phyloP scores from a whole-genome alignment of 1,140 invertebrate species.

The Ganaspis sp. region DNA sequence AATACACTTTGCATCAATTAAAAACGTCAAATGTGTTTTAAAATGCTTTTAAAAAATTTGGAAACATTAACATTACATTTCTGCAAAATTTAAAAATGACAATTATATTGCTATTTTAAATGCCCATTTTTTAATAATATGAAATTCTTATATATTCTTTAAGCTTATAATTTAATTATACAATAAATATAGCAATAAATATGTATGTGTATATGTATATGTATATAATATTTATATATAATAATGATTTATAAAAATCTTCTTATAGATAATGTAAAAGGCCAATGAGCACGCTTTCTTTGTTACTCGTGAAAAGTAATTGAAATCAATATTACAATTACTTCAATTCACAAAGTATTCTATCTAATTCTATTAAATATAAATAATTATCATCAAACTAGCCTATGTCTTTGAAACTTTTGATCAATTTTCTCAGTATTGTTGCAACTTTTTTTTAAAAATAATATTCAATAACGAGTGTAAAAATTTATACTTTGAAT shows the following conservation, averaged over 20 bases:
- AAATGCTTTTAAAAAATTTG: not conserved
- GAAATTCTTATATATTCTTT: constrained; percentile 7
- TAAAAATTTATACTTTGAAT: too few relatives aligned
- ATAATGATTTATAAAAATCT: constrained; percentile 1
- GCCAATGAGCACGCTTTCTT: constrained; percentile 12
- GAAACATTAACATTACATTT: not conserved
- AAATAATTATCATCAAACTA: not conserved
- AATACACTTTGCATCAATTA: not conserved
- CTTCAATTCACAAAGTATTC: not conserved
- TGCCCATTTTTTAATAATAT: constrained; percentile 7
- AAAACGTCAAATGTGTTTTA: not conserved
- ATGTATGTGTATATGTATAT: constrained; percentile 12
- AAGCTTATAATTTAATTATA: constrained; percentile 15
- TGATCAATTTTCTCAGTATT: not conserved
- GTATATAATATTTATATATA: not conserved
- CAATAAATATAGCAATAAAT: constrained; percentile 18
- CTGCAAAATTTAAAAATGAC: not conserved
- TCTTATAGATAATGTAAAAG: constrained; percentile 21
- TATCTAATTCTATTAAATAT: not conserved
- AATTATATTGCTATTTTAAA: not conserved
- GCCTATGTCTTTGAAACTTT: not conserved
- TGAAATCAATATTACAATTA: constrained; percentile 15
- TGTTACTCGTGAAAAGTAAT: not conserved
- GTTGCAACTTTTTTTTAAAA: not conserved
- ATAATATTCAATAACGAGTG: not conserved